Percentiles rank a stretch among this genome's conserved stretches.
phyloP scores from a whole-genome alignment of 2,113 vertebrate genomes.

The Mobula hypostoma region DNA sequence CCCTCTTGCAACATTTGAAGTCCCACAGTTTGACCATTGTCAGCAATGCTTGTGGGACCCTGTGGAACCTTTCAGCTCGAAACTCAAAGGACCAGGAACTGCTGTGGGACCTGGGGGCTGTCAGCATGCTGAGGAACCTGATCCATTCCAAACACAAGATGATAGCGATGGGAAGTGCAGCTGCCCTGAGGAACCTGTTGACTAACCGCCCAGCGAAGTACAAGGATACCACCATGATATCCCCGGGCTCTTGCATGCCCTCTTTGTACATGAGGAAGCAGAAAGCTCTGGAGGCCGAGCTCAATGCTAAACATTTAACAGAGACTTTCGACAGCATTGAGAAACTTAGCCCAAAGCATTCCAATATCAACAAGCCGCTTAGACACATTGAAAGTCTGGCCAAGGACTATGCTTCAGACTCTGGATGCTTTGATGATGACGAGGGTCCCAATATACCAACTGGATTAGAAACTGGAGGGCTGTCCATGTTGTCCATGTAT shows the following conservation, averaged over 20 bases:
- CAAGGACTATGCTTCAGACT: conserved; percentile 91
- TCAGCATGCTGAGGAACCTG: conserved; percentile 94
- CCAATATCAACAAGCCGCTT: conserved; percentile 66
- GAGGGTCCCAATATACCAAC: conserved; percentile 80
- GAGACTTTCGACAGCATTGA: conserved; percentile 86
- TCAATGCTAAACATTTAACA: conserved; percentile 80
- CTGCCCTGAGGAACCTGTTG: conserved; percentile 87
- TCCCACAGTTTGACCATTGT: conserved; percentile 98
- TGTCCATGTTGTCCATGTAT: conserved; percentile 82
- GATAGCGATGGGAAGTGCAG: conserved; percentile 97
- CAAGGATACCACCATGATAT: conserved; percentile 74
- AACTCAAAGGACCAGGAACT: conserved; percentile 88
- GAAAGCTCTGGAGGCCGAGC: conserved; percentile 86
- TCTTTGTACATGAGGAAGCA: conserved; percentile 93
- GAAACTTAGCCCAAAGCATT: conserved; percentile 73
- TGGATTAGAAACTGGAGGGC: conserved; percentile 65
- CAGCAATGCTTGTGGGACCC: conserved; percentile 94
- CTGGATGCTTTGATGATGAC: conserved; percentile 89
- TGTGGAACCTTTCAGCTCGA: conserved; percentile 93
- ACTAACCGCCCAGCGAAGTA: conserved; percentile 85
- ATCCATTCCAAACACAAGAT: conserved; percentile 99
- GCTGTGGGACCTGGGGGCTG: conserved; percentile 90
- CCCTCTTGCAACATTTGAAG: conserved; percentile 86
- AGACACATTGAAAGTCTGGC: conserved; percentile 83
- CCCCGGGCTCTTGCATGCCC: conserved; percentile 84